Evolutionary conservation across 2,888 invertebrate species (phyloP).

Genomic region (Onthophagus sagittarius): DNA sequence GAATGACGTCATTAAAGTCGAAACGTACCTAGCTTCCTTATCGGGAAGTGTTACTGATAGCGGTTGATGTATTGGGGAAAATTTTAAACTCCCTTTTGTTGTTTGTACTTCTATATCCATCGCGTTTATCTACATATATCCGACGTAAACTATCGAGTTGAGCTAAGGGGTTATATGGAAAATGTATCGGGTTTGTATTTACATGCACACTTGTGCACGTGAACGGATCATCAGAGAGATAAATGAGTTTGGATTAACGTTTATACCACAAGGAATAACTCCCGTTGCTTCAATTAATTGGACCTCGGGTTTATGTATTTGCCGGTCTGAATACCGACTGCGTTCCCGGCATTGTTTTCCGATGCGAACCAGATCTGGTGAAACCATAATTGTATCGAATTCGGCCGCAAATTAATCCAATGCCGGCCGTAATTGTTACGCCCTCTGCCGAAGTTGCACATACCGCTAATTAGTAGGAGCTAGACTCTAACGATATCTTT

Average conservation of each 20-base stretch:
- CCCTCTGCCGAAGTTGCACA: background rate
- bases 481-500: too few relatives aligned
- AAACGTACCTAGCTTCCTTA: background rate
- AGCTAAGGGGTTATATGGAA: too few relatives aligned
- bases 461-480: background rate
- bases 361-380: background rate
- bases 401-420: slow-evolving; percentile 11
- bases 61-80: background rate
- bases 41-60: background rate
- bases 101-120: background rate
- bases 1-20: background rate
- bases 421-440: background rate
- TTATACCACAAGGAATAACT: background rate
- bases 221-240: background rate
- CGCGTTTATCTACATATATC: background rate
- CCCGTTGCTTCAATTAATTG: background rate
- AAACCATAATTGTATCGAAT: slow-evolving; percentile 10
- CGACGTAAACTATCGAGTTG: too few relatives aligned
- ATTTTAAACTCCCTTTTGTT: background rate
- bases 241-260: background rate
- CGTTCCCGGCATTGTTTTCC: slow-evolving; percentile 4
- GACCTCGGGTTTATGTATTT: background rate
- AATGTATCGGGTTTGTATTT: too few relatives aligned
- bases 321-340: background rate
- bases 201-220: background rate